Percentiles rank a stretch among this genome's conserved stretches.
Conservation (phyloP, 2,888 invertebrate genomes). For the Phortica okadai region DNA sequence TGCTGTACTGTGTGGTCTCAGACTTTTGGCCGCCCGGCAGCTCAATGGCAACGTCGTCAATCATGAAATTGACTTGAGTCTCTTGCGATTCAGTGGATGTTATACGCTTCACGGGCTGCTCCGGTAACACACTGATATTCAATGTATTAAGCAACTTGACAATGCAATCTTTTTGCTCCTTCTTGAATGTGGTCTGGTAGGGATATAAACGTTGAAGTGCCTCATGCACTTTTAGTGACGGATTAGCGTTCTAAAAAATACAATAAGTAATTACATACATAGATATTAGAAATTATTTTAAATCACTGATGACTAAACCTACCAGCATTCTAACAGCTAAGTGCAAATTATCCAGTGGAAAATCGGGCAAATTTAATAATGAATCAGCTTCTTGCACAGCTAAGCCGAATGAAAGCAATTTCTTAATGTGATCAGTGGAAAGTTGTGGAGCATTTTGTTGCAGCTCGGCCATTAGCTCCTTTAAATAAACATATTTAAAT, state of each 20-base stretch:
- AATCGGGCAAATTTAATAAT: conserved; percentile 85
- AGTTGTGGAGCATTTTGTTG: conserved; percentile 77
- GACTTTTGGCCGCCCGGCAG: conserved; percentile 69
- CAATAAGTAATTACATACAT: background rate
- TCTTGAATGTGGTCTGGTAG: conserved; percentile 85
- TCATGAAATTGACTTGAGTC: conserved; percentile 43
- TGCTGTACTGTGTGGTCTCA: conserved; percentile 55
- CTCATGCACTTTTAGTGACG: conserved; percentile 82
- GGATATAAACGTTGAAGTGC: conserved; percentile 89
- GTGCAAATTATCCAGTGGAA: conserved; percentile 89
- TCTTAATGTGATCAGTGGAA: conserved; percentile 74
- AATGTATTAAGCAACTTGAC: conserved; percentile 84
- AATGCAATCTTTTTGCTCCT: conserved; percentile 85
- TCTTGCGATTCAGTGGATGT: background rate
- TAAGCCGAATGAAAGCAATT: conserved; percentile 84
- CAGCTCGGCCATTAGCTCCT: conserved; percentile 80
- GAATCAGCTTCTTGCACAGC: conserved; percentile 88
- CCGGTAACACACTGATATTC: conserved; percentile 72
- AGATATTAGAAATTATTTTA: background rate
- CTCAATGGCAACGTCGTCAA: conserved; percentile 76
- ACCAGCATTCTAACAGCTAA: conserved; percentile 79
- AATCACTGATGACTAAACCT: conserved; percentile 28
- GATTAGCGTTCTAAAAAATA: conserved; percentile 81
- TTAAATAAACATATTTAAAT: conserved; percentile 38
- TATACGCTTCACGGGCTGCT: conserved; percentile 54